A percentile compares a stretch with the other conserved stretches of the same genome.
These are phyloP conservation scores for Leptopilina myrica DNA, from an alignment of 2,888 invertebrate species.

Conservation along the genomic window DNA sequence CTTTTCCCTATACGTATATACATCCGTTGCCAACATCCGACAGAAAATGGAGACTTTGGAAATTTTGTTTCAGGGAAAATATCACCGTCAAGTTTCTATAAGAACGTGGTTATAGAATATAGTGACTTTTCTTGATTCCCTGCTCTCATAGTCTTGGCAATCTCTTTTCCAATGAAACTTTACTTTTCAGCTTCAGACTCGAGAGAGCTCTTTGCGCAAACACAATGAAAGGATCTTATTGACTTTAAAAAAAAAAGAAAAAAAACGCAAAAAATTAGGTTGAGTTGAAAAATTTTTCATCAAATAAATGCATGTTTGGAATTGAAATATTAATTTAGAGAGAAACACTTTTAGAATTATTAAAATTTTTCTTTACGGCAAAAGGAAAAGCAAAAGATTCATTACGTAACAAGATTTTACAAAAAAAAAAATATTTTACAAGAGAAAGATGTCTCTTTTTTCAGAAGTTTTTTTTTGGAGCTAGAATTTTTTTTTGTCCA, in stretches of 20 bases:
- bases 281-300: slow-evolving; percentile 24
- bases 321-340: slow-evolving; percentile 28
- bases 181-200: slow-evolving; percentile 11
- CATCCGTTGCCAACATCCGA: slow-evolving; percentile 44
- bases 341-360: slow-evolving; percentile 17
- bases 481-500: not conserved
- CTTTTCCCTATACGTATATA: slow-evolving; percentile 51
- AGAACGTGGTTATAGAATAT: not conserved
- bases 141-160: not conserved
- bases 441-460: not conserved
- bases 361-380: not conserved
- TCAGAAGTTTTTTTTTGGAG: not conserved
- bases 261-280: slow-evolving; percentile 7
- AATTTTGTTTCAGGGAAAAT: slow-evolving; percentile 2
- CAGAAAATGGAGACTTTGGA: slow-evolving; percentile 37
- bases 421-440: not conserved
- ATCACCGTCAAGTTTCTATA: not conserved
- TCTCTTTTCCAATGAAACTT: slow-evolving; percentile 26
- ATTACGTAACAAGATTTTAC: too few relatives aligned
- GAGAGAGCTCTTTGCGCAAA: slow-evolving; percentile 7
- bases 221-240: slow-evolving; percentile 22
- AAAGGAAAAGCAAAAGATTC: too few relatives aligned
- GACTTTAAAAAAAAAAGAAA: not conserved
- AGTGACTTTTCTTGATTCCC: slow-evolving; percentile 13
- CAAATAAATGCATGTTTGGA: slow-evolving; percentile 33